phyloP scores from a whole-genome alignment of 2,888 invertebrate species.

The Drosophila dives region DNA sequence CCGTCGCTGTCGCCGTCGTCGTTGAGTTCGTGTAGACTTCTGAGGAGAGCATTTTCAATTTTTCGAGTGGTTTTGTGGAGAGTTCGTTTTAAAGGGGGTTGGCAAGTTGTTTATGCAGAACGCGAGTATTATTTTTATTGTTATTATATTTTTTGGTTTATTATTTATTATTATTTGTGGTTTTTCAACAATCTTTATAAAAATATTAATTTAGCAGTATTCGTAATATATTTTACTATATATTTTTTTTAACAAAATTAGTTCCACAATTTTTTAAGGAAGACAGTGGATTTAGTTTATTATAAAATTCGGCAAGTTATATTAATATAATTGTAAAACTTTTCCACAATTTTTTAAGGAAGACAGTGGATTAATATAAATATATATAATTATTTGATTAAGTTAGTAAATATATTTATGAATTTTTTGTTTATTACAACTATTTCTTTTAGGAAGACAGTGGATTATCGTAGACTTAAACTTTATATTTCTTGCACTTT shows the following conservation, averaged over 20 bases:
- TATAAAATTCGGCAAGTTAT: not conserved
- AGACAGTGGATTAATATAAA: slow-evolving; percentile 43
- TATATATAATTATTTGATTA: slow-evolving; percentile 10
- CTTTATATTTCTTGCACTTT: not conserved
- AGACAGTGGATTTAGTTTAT: slow-evolving; percentile 34
- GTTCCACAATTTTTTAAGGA: slow-evolving; percentile 21
- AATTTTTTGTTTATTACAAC: not conserved
- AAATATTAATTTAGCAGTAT: not conserved
- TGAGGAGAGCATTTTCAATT: slow-evolving; percentile 65
- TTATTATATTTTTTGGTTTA: not conserved
- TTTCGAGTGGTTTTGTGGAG: slow-evolving; percentile 37
- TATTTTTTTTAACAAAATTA: slow-evolving; percentile 1
- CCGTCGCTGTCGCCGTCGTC: slow-evolving; percentile 48
- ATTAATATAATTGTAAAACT: slow-evolving; percentile 9
- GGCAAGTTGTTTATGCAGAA: slow-evolving; percentile 4
- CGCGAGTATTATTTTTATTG: slow-evolving; percentile 3
- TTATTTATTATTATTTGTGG: not conserved
- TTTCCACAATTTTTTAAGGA: slow-evolving; percentile 29
- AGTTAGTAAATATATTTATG: slow-evolving; percentile 9
- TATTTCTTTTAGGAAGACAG: slow-evolving; percentile 11
- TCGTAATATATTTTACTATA: slow-evolving; percentile 4
- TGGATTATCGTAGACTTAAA: not conserved
- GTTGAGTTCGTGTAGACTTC: slow-evolving; percentile 61
- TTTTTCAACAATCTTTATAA: not conserved
- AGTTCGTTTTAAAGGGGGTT: slow-evolving; percentile 28